Conservation (phyloP, 92 coral and sea anemone species). For the Bergia sp. region DNA sequence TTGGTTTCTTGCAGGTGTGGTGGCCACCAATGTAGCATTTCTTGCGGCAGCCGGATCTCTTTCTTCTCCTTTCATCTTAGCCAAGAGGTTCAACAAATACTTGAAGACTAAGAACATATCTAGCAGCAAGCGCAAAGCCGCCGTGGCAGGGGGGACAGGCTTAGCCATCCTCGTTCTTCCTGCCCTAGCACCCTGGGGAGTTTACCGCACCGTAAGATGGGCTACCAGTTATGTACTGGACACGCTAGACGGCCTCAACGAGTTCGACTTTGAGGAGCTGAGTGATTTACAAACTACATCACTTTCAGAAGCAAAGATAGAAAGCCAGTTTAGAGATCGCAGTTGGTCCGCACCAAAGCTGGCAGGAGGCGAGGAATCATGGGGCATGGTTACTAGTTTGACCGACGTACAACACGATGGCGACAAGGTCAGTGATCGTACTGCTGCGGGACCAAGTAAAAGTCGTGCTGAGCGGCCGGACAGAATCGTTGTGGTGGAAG, state of each 20-base stretch:
- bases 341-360: neutral
- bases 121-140: slow-evolving; percentile 18
- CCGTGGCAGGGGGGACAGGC: slow-evolving; percentile 22
- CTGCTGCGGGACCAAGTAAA: neutral
- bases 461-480: neutral
- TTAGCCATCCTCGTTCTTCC: slow-evolving; percentile 22
- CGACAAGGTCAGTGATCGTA: neutral
- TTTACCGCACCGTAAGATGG: slow-evolving; percentile 34
- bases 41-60: slow-evolving; percentile 4
- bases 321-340: neutral
- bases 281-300: neutral
- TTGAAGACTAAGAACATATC: neutral
- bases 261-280: slow-evolving; percentile 18
- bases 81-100: slow-evolving; percentile 36
- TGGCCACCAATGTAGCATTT: slow-evolving; percentile 25
- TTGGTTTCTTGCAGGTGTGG: slow-evolving; percentile 15
- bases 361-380: neutral
- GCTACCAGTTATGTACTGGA: neutral
- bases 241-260: neutral
- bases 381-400: neutral
- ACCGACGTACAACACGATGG: neutral
- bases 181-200: slow-evolving; percentile 38
- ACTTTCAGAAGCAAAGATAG: neutral
- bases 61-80: slow-evolving; percentile 31
- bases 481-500: neutral